phyloP scores from a whole-genome alignment of 2,797 vertebrate species.

The Threskiornis aethiopicus region DNA sequence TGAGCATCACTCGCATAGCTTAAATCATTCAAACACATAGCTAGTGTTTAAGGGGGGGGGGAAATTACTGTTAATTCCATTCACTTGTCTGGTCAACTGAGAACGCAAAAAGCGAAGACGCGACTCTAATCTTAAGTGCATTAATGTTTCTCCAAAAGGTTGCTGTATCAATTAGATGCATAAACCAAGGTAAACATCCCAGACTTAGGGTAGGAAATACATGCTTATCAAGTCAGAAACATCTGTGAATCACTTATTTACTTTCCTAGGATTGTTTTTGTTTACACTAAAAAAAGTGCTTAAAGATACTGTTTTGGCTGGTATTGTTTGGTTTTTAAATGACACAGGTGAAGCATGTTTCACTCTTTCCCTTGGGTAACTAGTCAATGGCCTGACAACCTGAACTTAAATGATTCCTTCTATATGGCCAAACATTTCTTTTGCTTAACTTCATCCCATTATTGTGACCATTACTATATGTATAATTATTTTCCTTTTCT shows the following conservation, averaged over 20 bases:
- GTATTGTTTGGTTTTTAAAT: background rate
- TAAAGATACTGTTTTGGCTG: background rate
- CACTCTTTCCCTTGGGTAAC: background rate
- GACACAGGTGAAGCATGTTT: background rate
- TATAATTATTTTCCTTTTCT: background rate
- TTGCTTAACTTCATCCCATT: background rate
- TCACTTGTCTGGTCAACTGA: background rate
- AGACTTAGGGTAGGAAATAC: background rate
- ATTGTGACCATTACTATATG: background rate
- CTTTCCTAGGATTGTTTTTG: constrained; percentile 5
- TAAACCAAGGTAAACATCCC: constrained; percentile 4
- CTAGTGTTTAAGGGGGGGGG: background rate
- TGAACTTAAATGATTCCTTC: background rate
- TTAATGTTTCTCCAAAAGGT: background rate
- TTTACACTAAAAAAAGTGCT: background rate
- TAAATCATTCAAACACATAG: background rate
- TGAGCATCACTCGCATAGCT: background rate
- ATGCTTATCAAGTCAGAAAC: background rate
- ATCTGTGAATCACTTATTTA: background rate
- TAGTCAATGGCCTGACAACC: background rate
- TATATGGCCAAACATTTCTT: background rate
- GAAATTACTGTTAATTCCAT: background rate
- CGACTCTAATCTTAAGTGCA: background rate
- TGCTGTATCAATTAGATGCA: background rate
- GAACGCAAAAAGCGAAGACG: background rate